Conservation (phyloP, 30 jellyfish, hydroid and myxozoan genomes). For the Catostylus mosaicus region DNA sequence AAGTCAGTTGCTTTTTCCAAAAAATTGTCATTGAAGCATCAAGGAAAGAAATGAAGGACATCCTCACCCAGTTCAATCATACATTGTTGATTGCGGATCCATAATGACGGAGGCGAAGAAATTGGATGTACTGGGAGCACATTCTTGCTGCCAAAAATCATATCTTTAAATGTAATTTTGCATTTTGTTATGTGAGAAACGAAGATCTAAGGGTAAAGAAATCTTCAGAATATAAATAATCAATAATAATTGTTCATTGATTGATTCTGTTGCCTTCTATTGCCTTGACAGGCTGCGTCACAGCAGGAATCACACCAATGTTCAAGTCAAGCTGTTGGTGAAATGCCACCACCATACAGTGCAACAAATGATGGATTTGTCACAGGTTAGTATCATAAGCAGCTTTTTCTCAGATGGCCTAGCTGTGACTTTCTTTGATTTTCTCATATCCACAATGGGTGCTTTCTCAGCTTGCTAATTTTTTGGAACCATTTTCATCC, state of each 20-base stretch:
- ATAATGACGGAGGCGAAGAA: slow-evolving; percentile 99
- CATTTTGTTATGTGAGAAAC: neutral
- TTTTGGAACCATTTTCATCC: too few relatives aligned
- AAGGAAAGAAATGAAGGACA: slow-evolving; percentile 91
- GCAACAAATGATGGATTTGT: neutral
- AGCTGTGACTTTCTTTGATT: too few relatives aligned
- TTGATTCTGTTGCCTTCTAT: too few relatives aligned
- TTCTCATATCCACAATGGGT: too few relatives aligned
- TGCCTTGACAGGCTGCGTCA: slow-evolving; percentile 5
- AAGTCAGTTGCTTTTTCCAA: slow-evolving; percentile 58
- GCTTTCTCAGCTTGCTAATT: too few relatives aligned
- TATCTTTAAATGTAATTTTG: slow-evolving; percentile 83
- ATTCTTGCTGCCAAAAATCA: slow-evolving; percentile 99
- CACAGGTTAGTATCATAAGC: neutral
- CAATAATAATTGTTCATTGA: too few relatives aligned
- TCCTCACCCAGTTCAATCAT: slow-evolving; percentile 89
- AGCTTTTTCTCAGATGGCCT: too few relatives aligned
- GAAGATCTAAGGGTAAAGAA: too few relatives aligned
- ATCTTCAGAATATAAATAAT: too few relatives aligned
- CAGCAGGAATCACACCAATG: neutral
- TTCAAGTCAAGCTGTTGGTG: neutral
- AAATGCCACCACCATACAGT: slow-evolving; percentile 16
- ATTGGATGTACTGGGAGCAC: slow-evolving; percentile 99
- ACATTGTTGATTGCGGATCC: slow-evolving; percentile 99
- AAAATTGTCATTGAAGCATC: slow-evolving; percentile 98